A percentile compares a stretch with the other conserved stretches of the same genome.
Conservation (phyloP, 2,888 invertebrate genomes). For the Lasius fuliginosus region DNA sequence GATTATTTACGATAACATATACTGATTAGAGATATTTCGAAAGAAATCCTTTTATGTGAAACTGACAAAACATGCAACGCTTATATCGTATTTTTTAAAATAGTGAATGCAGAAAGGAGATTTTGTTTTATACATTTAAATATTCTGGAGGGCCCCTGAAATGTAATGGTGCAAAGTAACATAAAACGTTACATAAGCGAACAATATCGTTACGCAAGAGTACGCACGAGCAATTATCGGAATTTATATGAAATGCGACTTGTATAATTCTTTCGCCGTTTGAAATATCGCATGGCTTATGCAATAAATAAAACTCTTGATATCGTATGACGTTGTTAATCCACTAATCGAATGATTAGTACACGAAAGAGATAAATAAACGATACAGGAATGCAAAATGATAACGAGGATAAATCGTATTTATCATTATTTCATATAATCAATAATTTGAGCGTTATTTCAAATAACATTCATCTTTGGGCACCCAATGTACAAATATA, state of each 20-base stretch:
- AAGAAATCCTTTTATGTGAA: neutral
- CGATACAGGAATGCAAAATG: neutral
- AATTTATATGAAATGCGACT: neutral
- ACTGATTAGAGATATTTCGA: neutral
- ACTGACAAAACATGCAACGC: neutral
- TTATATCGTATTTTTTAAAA: neutral
- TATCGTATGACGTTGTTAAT: constrained; percentile 6
- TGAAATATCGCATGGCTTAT: neutral
- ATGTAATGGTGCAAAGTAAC: neutral
- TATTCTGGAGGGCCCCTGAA: neutral
- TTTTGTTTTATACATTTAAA: neutral
- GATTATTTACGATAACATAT: neutral
- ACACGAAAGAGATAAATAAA: neutral
- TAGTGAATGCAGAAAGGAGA: neutral
- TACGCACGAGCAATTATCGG: neutral
- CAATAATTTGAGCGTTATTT: neutral
- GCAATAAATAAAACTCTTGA: neutral
- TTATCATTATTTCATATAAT: neutral
- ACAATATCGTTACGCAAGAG: neutral
- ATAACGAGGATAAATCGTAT: neutral
- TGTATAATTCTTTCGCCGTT: neutral
- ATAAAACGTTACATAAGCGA: neutral
- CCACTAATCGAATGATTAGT: neutral
- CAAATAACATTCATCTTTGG: neutral
- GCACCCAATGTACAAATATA: neutral